These are phyloP conservation scores for Crenichthys baileyi DNA, from an alignment of 2,797 vertebrate species.

Conservation along the genomic window DNA sequence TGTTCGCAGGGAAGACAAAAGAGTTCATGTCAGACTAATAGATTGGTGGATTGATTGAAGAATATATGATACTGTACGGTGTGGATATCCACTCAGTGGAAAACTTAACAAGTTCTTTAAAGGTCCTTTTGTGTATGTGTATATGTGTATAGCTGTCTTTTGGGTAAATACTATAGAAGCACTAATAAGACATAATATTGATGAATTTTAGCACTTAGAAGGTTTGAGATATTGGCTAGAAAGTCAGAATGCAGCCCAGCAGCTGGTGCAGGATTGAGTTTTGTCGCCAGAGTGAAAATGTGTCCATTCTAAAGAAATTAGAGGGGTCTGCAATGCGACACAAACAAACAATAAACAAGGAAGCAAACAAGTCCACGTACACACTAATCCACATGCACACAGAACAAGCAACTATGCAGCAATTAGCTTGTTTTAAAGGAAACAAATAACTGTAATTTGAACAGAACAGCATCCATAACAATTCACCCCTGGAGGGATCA, in stretches of 20 bases:
- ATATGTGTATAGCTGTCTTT: background rate
- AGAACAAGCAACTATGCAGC: constrained; percentile 62
- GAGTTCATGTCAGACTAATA: too few species aligned
- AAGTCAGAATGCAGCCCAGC: constrained; percentile 58
- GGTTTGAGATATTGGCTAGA: constrained; percentile 22
- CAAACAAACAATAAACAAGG: constrained; percentile 76
- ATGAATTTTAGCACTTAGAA: background rate
- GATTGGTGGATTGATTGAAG: too few species aligned
- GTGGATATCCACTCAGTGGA: too few species aligned
- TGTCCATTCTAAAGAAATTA: constrained; percentile 69
- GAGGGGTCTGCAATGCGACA: constrained; percentile 62
- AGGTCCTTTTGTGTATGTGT: background rate
- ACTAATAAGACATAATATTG: background rate
- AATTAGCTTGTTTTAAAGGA: constrained; percentile 84
- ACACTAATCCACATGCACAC: constrained; percentile 17
- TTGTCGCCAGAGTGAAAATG: constrained; percentile 62
- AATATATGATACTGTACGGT: background rate
- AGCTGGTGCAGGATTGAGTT: constrained; percentile 64
- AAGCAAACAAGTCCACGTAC: constrained; percentile 51
- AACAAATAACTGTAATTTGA: constrained; percentile 82
- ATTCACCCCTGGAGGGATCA: constrained; percentile 75
- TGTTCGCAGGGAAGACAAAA: too few species aligned
- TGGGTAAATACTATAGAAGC: background rate
- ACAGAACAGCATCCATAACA: constrained; percentile 75
- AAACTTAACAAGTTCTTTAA: too few species aligned